phyloP scores from a whole-genome alignment of 1,140 invertebrate genomes.

The Olivierus martensii region DNA sequence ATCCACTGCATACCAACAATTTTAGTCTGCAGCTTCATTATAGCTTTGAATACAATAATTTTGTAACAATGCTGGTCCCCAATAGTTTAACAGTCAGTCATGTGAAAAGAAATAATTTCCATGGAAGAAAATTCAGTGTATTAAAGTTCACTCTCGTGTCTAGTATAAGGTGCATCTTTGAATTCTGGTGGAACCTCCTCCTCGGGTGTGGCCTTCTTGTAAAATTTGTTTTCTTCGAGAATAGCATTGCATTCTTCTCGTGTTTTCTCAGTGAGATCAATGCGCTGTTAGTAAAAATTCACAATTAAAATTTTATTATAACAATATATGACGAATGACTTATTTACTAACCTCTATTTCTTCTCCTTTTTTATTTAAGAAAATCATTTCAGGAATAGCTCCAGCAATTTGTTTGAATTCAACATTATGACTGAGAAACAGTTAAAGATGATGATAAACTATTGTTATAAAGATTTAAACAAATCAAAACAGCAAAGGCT shows the following conservation, averaged over 20 bases:
- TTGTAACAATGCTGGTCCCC: no score
- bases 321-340: no score
- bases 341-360: conserved; percentile 16
- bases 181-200: conserved; percentile 24
- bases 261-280: conserved; percentile 40
- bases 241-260: conserved; percentile 53
- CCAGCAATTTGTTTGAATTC: conserved; percentile 52
- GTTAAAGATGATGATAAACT: no score
- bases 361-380: conserved; percentile 42
- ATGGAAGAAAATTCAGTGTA: no score
- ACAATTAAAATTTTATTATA: no score
- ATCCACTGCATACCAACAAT: no score
- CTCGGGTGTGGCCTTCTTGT: conserved; percentile 24
- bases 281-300: conserved; percentile 29
- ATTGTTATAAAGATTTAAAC: no score
- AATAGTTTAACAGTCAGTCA: no score
- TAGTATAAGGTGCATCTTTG: conserved; percentile 23
- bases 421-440: conserved; percentile 37
- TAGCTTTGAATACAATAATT: no score
- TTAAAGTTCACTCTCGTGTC: conserved; percentile 21
- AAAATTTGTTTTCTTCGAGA: conserved; percentile 45
- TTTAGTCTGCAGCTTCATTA: no score
- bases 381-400: conserved; percentile 47
- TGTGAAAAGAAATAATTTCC: no score
- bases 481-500: no score